These are phyloP conservation scores for Pachyseris speciosa DNA, from an alignment of 64 coral and sea anemone genomes.

Conservation along the genomic window DNA sequence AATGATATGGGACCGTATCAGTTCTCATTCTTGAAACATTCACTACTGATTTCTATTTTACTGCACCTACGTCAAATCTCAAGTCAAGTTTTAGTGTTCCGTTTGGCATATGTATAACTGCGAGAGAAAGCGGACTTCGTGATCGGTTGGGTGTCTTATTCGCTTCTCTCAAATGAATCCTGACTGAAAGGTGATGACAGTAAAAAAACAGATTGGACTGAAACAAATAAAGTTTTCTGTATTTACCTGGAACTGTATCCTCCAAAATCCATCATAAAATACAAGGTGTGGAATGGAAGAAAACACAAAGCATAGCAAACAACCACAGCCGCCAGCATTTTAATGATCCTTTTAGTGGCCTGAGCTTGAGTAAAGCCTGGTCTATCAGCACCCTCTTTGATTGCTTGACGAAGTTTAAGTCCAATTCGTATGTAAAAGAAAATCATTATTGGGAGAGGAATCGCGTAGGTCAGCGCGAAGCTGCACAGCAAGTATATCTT, in stretches of 20 bases:
- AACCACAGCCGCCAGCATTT: constrained; percentile 90
- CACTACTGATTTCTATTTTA: too few relatives aligned
- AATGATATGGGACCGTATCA: too few relatives aligned
- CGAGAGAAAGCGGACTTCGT: too few relatives aligned
- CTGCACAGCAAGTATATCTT: constrained; percentile 51
- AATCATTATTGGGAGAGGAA: constrained; percentile 90
- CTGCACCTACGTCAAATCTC: too few relatives aligned
- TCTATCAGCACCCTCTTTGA: constrained; percentile 89
- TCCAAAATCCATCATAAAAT: constrained; percentile 71
- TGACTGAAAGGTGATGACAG: neutral
- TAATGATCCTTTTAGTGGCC: constrained; percentile 76
- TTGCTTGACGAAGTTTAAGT: constrained; percentile 81
- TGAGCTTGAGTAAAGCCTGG: constrained; percentile 90
- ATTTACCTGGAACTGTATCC: constrained; percentile 40
- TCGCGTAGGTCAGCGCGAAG: constrained; percentile 80
- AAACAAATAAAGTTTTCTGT: neutral
- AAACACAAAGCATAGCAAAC: constrained; percentile 94
- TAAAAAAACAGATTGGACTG: neutral
- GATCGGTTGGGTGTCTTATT: too few relatives aligned
- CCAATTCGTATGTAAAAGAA: constrained; percentile 90
- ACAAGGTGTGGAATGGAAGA: constrained; percentile 80
- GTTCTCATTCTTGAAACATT: too few relatives aligned
- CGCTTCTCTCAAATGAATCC: too few relatives aligned
- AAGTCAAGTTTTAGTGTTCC: too few relatives aligned
- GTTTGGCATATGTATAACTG: too few relatives aligned